Evolutionary conservation across 2,797 vertebrate species (phyloP), one percentile per base, ranked within the genome.

Genomic region (Phyllotis vaccarum): DNA sequence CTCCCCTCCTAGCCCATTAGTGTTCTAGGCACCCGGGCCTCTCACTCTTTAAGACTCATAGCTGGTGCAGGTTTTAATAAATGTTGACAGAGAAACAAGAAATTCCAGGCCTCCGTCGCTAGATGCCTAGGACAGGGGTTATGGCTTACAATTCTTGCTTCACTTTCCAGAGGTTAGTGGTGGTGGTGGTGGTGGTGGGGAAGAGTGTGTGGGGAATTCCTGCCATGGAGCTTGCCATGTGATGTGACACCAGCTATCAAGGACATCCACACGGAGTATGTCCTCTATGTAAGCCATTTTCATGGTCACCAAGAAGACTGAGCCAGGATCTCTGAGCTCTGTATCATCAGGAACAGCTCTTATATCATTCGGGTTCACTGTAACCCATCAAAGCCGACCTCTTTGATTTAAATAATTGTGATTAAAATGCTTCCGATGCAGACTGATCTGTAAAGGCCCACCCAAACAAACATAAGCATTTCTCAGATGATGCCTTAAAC

Each of bases 351-450:
- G 81, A 9, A 70, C 6, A 11, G 43, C 66, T 34, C 17, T 16
- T 2, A 3, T 2, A 12, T 14, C 14, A 22, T 3, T 2, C 56
- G 37, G 49, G 92, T 1, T 40, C 56, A 27, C 13, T 1, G 0
- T 14, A 27, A 14, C 62, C 56, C 58, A 92, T 56, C 40, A 11
- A 22, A 62, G 80, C 40, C 34, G 8, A 29, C 34, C 10, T 91
- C 60, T 89, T 79, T 74, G 5, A 83, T 54, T 78, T 89, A 89
- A 72, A 54, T 74, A 76, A 40, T 8, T 43, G 14, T 85, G 37
- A 91, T 1, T 40, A 37, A 91, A 78, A 85, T 27, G 46, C 37
- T 96, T 91, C 82, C 24, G 70, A 80, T 76, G 93, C 37, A 93
- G 54, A 91, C 46, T 56, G n/a, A 29, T 40, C 70, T 72, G 27